phyloP scores from a whole-genome alignment of 2,888 invertebrate genomes.

The Synanthedon andrenaeformis region DNA sequence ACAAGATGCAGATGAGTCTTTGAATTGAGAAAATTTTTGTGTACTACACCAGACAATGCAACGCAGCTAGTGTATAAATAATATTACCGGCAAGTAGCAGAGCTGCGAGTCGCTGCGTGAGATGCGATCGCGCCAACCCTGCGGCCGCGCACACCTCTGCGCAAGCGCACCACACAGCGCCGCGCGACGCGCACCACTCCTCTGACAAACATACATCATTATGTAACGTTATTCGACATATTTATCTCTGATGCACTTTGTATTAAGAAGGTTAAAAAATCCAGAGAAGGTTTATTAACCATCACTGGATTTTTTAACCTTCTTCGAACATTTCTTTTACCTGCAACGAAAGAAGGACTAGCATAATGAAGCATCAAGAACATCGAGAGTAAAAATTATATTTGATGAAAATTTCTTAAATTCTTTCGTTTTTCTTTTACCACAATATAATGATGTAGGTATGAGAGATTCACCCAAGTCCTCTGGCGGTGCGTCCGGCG shows the following conservation, averaged over 20 bases:
- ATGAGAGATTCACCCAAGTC: background rate
- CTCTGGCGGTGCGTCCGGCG: background rate
- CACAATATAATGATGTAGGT: no score
- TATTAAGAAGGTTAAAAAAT: background rate
- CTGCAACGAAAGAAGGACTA: no score
- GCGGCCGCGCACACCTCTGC: constrained; percentile 18
- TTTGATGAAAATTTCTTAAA: no score
- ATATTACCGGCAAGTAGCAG: constrained; percentile 34
- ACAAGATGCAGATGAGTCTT: background rate
- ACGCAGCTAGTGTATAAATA: no score
- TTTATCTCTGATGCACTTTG: background rate
- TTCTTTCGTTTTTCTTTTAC: no score
- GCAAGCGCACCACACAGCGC: constrained; percentile 22
- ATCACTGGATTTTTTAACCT: no score
- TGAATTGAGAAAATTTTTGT: background rate
- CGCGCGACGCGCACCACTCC: constrained; percentile 33
- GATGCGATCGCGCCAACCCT: constrained; percentile 25
- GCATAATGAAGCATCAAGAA: no score
- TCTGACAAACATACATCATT: constrained; percentile 22
- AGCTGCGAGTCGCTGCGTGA: constrained; percentile 33
- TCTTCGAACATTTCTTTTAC: no score
- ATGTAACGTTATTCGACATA: background rate
- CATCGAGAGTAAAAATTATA: no score
- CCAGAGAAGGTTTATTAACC: no score
- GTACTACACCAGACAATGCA: no score